Conservation (phyloP, 1,140 invertebrate species). For the Hydropsyche tenuis region DNA sequence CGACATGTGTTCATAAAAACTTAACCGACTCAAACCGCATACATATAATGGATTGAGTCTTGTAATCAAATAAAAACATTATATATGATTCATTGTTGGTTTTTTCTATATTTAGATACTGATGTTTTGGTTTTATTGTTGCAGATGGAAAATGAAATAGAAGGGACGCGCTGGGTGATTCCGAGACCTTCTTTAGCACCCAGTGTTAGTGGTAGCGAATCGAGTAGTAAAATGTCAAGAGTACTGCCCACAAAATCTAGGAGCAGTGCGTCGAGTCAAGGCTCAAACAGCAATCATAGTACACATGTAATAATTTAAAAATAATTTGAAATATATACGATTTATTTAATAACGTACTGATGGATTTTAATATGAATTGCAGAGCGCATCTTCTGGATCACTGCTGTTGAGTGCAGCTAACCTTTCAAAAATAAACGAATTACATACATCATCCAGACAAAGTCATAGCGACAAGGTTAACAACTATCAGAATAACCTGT, state of each 20-base stretch:
- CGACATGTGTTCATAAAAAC: too few relatives aligned
- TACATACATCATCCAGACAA: constrained; percentile 50
- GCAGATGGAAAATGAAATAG: constrained; percentile 41
- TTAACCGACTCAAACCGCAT: too few relatives aligned
- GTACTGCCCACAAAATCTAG: constrained; percentile 54
- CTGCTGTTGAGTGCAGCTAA: constrained; percentile 78
- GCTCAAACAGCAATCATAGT: constrained; percentile 76
- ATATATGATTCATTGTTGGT: too few relatives aligned
- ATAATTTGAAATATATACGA: too few relatives aligned
- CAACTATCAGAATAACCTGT: constrained; percentile 52
- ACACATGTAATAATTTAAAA: constrained; percentile 70
- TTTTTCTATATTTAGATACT: background rate
- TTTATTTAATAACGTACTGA: background rate
- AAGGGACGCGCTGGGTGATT: constrained; percentile 70
- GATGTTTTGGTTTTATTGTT: constrained; percentile 13
- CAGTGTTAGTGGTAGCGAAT: constrained; percentile 53
- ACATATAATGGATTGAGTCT: too few relatives aligned
- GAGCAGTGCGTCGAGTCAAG: constrained; percentile 76
- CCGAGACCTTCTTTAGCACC: constrained; percentile 75
- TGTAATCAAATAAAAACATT: too few relatives aligned
- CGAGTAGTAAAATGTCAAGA: constrained; percentile 53
- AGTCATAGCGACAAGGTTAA: constrained; percentile 52
- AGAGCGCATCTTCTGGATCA: constrained; percentile 81
- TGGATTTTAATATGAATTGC: too few relatives aligned
- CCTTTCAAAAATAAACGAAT: constrained; percentile 70